Conservation (phyloP, 2,797 vertebrate species). For the Semaprochilodus insignis region DNA sequence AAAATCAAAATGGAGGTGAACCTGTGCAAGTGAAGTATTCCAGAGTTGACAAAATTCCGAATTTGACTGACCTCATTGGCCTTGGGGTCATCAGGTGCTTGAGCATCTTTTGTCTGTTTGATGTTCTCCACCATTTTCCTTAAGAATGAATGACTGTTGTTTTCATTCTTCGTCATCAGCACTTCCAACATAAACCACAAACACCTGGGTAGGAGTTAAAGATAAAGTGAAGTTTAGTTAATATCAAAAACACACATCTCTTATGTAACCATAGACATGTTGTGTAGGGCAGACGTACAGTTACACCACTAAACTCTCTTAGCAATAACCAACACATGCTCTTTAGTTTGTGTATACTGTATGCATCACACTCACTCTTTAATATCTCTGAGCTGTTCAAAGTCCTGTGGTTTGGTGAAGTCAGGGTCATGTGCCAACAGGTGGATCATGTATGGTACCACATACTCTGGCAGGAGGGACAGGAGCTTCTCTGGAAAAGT, state of each 20-base stretch:
- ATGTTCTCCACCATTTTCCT: constrained; percentile 99
- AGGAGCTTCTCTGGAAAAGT: constrained; percentile 88
- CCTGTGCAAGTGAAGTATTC: background rate
- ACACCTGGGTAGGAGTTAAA: constrained; percentile 80
- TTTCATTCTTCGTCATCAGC: constrained; percentile 99
- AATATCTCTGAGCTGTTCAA: constrained; percentile 96
- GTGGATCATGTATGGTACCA: constrained; percentile 98
- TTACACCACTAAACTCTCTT: background rate
- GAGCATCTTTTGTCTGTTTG: constrained; percentile 96
- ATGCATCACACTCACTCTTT: constrained; percentile 89
- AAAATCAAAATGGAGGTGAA: background rate
- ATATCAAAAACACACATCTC: background rate
- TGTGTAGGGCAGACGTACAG: background rate
- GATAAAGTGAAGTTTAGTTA: background rate
- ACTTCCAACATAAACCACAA: constrained; percentile 99
- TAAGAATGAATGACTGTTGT: constrained; percentile 98
- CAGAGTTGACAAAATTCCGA: background rate
- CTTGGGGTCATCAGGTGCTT: constrained; percentile 94
- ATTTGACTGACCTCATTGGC: constrained; percentile 87
- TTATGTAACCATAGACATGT: background rate
- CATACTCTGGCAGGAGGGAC: constrained; percentile 95
- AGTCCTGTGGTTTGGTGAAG: constrained; percentile 97
- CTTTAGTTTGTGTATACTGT: background rate
- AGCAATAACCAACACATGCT: background rate
- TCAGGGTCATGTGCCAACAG: constrained; percentile 97